These are phyloP conservation scores for Nasonia vitripennis DNA, from an alignment of 1,140 invertebrate genomes.

Conservation along the genomic window DNA sequence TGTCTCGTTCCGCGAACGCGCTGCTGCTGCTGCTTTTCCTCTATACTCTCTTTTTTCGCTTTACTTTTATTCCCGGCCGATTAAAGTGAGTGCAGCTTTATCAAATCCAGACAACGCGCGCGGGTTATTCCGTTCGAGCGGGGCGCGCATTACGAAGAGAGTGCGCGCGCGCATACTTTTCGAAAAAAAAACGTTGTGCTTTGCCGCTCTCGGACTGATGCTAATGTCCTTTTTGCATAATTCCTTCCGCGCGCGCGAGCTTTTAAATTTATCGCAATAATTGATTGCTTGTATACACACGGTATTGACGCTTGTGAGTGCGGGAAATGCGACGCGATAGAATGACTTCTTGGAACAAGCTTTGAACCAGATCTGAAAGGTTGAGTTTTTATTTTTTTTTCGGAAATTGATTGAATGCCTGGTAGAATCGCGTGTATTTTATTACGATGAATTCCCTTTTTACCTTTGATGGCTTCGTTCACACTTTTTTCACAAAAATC, in stretches of 20 bases:
- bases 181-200: constrained; percentile 6
- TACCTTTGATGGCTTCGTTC: too few relatives aligned
- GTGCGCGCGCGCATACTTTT: constrained; percentile 22
- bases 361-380: background rate
- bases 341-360: background rate
- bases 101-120: constrained; percentile 40
- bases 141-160: constrained; percentile 27
- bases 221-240: constrained; percentile 30
- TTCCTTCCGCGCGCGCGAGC: background rate
- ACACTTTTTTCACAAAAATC: too few relatives aligned
- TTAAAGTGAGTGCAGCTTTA: constrained; percentile 67
- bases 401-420: too few relatives aligned
- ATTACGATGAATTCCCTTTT: too few relatives aligned
- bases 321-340: background rate
- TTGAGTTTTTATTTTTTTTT: background rate
- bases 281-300: background rate
- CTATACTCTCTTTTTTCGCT: constrained; percentile 57
- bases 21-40: background rate
- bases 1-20: background rate
- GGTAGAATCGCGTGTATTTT: too few relatives aligned
- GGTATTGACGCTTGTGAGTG: background rate
- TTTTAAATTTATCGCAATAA: constrained; percentile 12
- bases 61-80: constrained; percentile 65
- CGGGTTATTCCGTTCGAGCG: constrained; percentile 16
- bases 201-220: background rate